Evolutionary conservation across 2,888 invertebrate genomes (phyloP), one percentile per base, ranked within the genome.

Genomic region (Drosophila vallismaia): DNA sequence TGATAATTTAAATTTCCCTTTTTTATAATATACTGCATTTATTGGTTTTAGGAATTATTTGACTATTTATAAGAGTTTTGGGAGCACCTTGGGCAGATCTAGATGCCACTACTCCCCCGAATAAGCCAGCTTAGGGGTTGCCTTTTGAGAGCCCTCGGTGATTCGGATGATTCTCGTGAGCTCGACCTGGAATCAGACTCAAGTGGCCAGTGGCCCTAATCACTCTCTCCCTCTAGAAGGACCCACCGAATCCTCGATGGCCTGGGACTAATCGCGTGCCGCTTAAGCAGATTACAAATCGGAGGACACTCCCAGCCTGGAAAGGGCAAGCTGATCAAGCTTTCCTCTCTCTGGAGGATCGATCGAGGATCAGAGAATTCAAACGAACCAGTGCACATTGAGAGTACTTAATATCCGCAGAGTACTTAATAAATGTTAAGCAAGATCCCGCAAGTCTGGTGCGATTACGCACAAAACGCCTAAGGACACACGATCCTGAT

Each of bases 371-470:
- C 75, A 74, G 63, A 52, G 51, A 78, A 59, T 83, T 86, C 83
- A 5, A 44, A 50, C 31, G 86, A 83, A 86, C 66, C 67, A 64
- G 52, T 64, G 53, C 63, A 38, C 63, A 42, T 9, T 42, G 40
- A 40, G 40, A 40, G 40, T 46, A 60, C 28, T 24, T 14, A n/a
- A 14, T 42, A 42, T 50, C 29, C 14, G 46, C 40, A 53, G 53
- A 55, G 63, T 76, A 72, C 80, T 77, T 81, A 83, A 80, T 79
- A 70, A 36, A 86, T 83, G 86, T 83, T 86, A 83, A 83, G 86
- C 79, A 84, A 83, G 83, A 86, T 83, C 84, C 86, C 46, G 81
- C 77, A 86, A 83, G 79, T 81, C 86, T 86, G 83, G 79, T 84
- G 81, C 81, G 86, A 84, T 86, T 84, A 79, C 74, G 63, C 74